Base-by-base conservation (phyloP, 2,113 vertebrate species). In the Leucopsar rothschildi region DNA sequence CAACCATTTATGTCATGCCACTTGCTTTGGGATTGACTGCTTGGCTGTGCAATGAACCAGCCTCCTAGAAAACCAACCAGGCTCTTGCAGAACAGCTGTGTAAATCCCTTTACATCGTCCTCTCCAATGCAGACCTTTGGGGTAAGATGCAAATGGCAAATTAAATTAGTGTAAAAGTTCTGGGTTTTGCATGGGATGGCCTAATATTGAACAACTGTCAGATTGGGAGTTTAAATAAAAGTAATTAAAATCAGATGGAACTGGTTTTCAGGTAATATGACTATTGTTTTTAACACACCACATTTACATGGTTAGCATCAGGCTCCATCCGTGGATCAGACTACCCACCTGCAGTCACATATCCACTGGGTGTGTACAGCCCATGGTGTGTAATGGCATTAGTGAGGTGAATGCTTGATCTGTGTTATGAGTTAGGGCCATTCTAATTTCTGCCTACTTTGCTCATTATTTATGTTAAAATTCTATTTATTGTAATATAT, bases 171-270 rank as follows among this genome's bases (percentile, higher is more conserved):
- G 83, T 21, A 59, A 28, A 75, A 71, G 17, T 39, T 70, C 35
- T 18, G 17, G 10, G 15, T 4, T 63, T 78, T 75, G 29, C 0
- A 0, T 49, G 18, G 59, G 20, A 27, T 3, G 8, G 27, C 33
- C 18, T 63, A 31, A 37, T 55, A 39, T 4, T 52, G 21, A 81
- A 35, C 23, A 47, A 6, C 14, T 45, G 40, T 23, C 39, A 69
- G 21, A 44, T 39, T 25, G 12, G 24, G 20, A 76, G 9, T 66
- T 90, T 57, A 72, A 81, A 28, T 76, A 1, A 49, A 57, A 75
- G 37, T 45, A 33, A n/a, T 50, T 73, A 52, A 56, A 84, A 20
- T 16, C 10, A 75, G 14, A 52, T 66, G 12, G 22, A 92, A n/a
- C 24, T 88, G 35, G 0, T 73, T 78, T 87, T 68, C 28, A 33